Evolutionary conservation across 30 jellyfish, hydroid and myxozoan genomes (phyloP), one percentile per base, ranked within the genome.

Genomic region (Turritopsis rubra): DNA sequence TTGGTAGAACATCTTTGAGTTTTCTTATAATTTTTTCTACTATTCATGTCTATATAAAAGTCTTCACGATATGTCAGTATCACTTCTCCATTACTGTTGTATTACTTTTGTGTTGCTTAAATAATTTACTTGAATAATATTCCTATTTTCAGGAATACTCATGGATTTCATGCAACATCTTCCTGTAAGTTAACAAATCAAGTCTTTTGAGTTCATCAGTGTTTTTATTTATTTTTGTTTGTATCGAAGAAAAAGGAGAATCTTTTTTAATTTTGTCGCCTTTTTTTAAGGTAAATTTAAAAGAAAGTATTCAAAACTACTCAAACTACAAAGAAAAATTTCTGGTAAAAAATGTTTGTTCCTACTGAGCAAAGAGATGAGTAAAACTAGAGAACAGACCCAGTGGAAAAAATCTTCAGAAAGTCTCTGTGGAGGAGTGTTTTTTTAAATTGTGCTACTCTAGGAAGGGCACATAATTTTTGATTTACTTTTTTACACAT

Each of bases 121-220:
- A 41, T 41, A 41, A 41, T 41, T 41, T 13, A 3, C 60, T 3
- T 41, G 9, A 41, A 41, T 41, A 41, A 41, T 41, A 9, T 68
- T 68, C 16, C 19, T 81, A 18, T 28, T 79, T 93, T 60, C 82
- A 93, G 99, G 89, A 75, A 89, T 93, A 53, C 91, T 93, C 53
- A 93, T 93, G 99, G 99, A 93, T n/a, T 93, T 93, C 85, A 93
- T 93, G 84, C 99, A 93, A 70, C 99, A 89, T 75, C 75, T 93
- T 24, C 99, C 99, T 60, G 99, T 93, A 75, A 29, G 99, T 85
- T 13, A 13, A n/a, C n/a, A n/a, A n/a, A n/a, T n/a, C n/a, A n/a
- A n/a, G n/a, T n/a, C n/a, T n/a, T n/a, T n/a, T n/a, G n/a, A n/a
- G n/a, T n/a, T n/a, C n/a, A n/a, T n/a, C n/a, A n/a, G n/a, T n/a